Evolutionary conservation across 92 coral and sea anemone genomes (phyloP).

Genomic region (Isaurus tuberculatus): DNA sequence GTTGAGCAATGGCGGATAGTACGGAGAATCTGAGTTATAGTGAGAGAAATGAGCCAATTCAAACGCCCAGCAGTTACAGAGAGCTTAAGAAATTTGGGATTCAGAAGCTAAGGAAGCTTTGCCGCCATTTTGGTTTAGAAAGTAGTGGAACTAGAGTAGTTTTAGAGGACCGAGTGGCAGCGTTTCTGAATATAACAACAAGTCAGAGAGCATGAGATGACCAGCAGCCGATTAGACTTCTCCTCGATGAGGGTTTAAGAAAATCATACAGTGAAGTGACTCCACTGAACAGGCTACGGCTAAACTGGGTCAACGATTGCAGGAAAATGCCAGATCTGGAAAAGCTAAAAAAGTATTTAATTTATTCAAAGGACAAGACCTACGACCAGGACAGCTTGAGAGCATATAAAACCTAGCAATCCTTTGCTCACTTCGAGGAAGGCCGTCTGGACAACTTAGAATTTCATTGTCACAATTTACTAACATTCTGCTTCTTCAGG

Average conservation of each 20-base stretch:
- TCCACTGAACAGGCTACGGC: conserved; percentile 14
- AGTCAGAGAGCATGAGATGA: conserved; percentile 13
- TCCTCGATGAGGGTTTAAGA: conserved; percentile 21
- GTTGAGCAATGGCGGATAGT: no score
- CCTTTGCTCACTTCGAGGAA: conserved; percentile 38
- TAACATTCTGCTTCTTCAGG: conserved; percentile 19
- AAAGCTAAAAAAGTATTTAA: conserved; percentile 23
- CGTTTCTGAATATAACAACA: conserved; percentile 9
- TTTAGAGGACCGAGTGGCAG: conserved; percentile 40
- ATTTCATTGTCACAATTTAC: neutral
- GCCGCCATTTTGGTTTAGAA: conserved; percentile 30
- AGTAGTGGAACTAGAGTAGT: conserved; percentile 23
- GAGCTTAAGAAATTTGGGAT: conserved; percentile 8
- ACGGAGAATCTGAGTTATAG: no score
- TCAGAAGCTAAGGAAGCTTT: conserved; percentile 33
- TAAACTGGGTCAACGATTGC: conserved; percentile 36
- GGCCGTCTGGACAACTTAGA: conserved; percentile 48
- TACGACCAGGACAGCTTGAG: conserved; percentile 41
- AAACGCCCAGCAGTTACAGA: conserved; percentile 18
- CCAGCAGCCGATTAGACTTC: conserved; percentile 15
- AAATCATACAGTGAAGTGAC: conserved; percentile 13
- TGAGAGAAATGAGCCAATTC: conserved; percentile 12
- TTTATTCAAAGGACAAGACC: conserved; percentile 43
- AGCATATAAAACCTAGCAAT: conserved; percentile 18
- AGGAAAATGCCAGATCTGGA: conserved; percentile 15